These are phyloP conservation scores for Macroramphosus scolopax DNA, from an alignment of 2,797 vertebrate species.

Conservation along the genomic window DNA sequence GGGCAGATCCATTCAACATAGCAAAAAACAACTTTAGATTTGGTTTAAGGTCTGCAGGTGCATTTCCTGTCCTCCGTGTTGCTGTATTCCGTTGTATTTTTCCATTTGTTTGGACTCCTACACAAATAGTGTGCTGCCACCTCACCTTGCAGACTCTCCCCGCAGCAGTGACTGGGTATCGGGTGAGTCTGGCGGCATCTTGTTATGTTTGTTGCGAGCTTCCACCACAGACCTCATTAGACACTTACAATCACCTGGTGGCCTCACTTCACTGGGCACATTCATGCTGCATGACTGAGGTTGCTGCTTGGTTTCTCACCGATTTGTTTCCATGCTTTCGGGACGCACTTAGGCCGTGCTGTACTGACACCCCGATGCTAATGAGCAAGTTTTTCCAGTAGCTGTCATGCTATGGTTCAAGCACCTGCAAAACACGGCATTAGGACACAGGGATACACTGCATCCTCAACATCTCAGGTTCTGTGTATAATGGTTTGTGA, in stretches of 20 bases:
- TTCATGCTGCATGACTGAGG: conserved; percentile 19
- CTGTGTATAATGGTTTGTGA: conserved; percentile 19
- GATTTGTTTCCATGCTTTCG: conserved; percentile 13
- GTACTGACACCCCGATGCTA: conserved; percentile 17
- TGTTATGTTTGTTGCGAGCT: conserved; percentile 34
- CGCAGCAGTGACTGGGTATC: conserved; percentile 13
- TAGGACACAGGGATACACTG: conserved; percentile 1
- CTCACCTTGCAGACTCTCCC: conserved; percentile 12
- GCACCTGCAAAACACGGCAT: conserved; percentile 21
- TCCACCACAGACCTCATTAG: conserved; percentile 36
- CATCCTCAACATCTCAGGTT: conserved; percentile 5
- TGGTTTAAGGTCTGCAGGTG: no score
- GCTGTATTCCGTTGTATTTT: conserved; percentile 1
- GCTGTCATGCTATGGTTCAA: conserved; percentile 17
- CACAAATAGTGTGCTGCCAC: neutral
- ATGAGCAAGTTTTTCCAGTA: conserved; percentile 22
- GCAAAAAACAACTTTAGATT: no score
- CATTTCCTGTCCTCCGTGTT: no score
- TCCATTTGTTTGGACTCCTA: neutral
- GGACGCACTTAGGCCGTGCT: conserved; percentile 5
- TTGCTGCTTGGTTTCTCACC: conserved; percentile 2
- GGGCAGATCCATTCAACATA: no score
- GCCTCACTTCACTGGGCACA: conserved; percentile 23
- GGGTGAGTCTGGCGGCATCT: conserved; percentile 17
- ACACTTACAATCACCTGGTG: conserved; percentile 35